Conservation (phyloP, 2,113 vertebrate genomes). For the Ibidorhyncha struthersii region DNA sequence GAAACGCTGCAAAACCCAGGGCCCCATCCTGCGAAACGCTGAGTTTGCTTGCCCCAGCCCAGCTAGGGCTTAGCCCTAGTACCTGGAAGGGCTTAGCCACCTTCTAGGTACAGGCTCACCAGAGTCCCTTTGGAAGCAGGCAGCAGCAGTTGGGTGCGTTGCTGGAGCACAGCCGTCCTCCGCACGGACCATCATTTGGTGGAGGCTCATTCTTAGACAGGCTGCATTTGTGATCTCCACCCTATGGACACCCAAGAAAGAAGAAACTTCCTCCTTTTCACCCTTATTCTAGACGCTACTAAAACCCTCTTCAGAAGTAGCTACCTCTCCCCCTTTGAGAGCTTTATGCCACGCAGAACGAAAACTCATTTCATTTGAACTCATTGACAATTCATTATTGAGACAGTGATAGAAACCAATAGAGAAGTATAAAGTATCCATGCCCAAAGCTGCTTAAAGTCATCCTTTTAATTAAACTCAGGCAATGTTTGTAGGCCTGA, state of each 20-base stretch:
- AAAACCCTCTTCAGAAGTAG: background rate
- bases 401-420: background rate
- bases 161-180: background rate
- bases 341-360: rapidly evolving
- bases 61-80: background rate
- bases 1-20: background rate
- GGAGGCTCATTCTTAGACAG: background rate
- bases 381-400: background rate
- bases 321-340: background rate
- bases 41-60: background rate
- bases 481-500: background rate
- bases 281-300: background rate
- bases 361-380: background rate
- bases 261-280: background rate
- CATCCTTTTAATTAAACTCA: constrained; percentile 42
- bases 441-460: constrained; percentile 27
- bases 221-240: background rate
- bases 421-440: background rate
- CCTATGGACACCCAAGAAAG: background rate
- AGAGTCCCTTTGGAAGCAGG: background rate
- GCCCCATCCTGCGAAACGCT: rapidly evolving
- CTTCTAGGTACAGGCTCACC: background rate
- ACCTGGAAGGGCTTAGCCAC: background rate
- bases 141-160: rapidly evolving
- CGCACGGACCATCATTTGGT: rapidly evolving